A percentile compares a stretch with the other conserved stretches of the same genome.
These are phyloP conservation scores for Agrilus planipennis DNA, from an alignment of 1,140 invertebrate genomes.

Conservation along the genomic window DNA sequence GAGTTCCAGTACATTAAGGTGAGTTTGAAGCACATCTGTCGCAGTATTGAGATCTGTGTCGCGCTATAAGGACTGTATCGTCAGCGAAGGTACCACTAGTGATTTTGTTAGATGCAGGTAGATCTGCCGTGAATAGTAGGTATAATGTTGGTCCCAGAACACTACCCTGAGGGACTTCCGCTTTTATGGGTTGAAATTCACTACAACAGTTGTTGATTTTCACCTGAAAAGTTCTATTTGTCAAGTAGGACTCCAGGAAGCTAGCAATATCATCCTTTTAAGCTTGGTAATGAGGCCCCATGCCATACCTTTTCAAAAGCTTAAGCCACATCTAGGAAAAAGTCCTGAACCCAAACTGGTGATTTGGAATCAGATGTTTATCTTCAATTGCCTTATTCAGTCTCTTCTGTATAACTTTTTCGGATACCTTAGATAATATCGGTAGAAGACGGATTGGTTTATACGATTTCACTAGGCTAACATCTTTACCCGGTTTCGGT, in stretches of 20 bases:
- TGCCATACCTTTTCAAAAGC: not conserved
- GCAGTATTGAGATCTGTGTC: not conserved
- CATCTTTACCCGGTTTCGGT: slow-evolving; percentile 20
- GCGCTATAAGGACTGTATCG: not conserved
- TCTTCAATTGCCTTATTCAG: slow-evolving; percentile 12
- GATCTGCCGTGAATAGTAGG: not conserved
- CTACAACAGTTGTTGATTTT: not conserved
- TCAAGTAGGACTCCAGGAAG: not conserved
- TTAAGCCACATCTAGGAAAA: not conserved
- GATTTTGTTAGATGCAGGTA: not conserved
- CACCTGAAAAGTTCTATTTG: not conserved
- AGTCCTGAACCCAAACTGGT: slow-evolving; percentile 26
- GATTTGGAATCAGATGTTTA: slow-evolving; percentile 16
- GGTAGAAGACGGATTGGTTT: slow-evolving; percentile 25
- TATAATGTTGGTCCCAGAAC: not conserved
- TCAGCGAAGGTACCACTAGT: not conserved
- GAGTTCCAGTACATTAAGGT: not conserved
- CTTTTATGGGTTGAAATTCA: not conserved
- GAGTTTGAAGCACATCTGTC: not conserved
- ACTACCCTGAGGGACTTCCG: not conserved
- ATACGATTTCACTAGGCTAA: slow-evolving; percentile 19
- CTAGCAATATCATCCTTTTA: not conserved
- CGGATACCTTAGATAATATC: slow-evolving; percentile 22
- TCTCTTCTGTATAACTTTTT: slow-evolving; percentile 21
- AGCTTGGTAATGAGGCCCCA: not conserved